phyloP scores from a whole-genome alignment of 2,888 invertebrate species.

The Cantharis lateralis region DNA sequence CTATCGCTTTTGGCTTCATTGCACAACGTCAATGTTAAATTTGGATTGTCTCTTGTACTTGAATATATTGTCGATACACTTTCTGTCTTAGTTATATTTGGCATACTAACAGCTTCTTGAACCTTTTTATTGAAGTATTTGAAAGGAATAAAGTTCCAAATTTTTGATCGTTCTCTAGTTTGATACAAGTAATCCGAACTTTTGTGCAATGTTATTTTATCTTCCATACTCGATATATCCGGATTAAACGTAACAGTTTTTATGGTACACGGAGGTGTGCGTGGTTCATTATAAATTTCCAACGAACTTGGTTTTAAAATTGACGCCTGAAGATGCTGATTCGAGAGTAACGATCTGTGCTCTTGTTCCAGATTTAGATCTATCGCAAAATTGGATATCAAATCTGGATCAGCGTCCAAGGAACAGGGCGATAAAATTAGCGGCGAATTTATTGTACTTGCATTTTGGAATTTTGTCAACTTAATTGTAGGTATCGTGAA shows the following conservation, averaged over 20 bases:
- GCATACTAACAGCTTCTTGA: slow-evolving; percentile 32
- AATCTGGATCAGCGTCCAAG: slow-evolving; percentile 51
- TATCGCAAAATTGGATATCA: slow-evolving; percentile 55
- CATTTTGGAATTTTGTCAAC: slow-evolving; percentile 7
- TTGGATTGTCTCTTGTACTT: slow-evolving; percentile 44
- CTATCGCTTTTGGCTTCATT: slow-evolving; percentile 52
- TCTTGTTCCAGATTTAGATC: slow-evolving; percentile 53
- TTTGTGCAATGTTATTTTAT: slow-evolving; percentile 35
- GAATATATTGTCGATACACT: slow-evolving; percentile 42
- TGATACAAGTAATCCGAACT: slow-evolving; percentile 4
- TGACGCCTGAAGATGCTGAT: slow-evolving; percentile 46
- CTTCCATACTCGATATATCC: slow-evolving; percentile 49
- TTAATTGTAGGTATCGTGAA: slow-evolving; percentile 6
- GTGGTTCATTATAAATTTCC: slow-evolving; percentile 7
- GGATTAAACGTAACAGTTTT: slow-evolving; percentile 57
- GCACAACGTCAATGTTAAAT: slow-evolving; percentile 60
- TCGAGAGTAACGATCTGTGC: slow-evolving; percentile 46
- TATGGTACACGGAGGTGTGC: slow-evolving; percentile 31
- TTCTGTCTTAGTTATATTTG: slow-evolving; percentile 36
- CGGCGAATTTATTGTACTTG: slow-evolving; percentile 7
- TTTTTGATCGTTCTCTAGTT: not conserved
- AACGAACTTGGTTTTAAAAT: slow-evolving; percentile 43
- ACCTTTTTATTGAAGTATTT: slow-evolving; percentile 34
- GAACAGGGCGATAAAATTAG: slow-evolving; percentile 39
- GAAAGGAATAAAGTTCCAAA: slow-evolving; percentile 39